A percentile compares a stretch with the other conserved stretches of the same genome.
Evolutionary conservation across 2,888 invertebrate species (phyloP).

Genomic region (Epinotia bilunana): DNA sequence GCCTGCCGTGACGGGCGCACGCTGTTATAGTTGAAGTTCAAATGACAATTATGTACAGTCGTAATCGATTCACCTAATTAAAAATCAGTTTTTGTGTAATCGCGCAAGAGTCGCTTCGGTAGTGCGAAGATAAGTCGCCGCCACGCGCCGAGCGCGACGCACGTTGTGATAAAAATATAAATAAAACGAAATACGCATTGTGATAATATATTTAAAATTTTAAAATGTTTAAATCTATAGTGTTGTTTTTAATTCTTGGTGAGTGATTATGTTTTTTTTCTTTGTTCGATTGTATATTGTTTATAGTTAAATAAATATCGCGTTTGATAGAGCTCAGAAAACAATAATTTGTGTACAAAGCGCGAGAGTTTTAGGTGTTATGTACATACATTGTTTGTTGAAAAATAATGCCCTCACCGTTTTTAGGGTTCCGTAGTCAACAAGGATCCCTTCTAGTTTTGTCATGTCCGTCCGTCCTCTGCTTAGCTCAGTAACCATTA

Average conservation of each 20-base stretch:
- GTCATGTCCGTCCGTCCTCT: too few relatives aligned
- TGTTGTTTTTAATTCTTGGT: conserved; percentile 10
- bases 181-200: conserved; percentile 4
- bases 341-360: too few relatives aligned
- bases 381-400: too few relatives aligned
- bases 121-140: conserved; percentile 10
- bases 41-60: not conserved
- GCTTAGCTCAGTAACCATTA: too few relatives aligned
- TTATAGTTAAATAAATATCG: not conserved
- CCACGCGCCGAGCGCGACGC: not conserved
- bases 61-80: conserved; percentile 12
- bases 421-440: too few relatives aligned
- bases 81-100: conserved; percentile 4
- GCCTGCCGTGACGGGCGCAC: conserved; percentile 6
- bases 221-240: conserved; percentile 7
- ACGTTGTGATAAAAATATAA: not conserved
- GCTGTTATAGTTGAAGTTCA: conserved; percentile 9
- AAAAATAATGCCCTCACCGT: too few relatives aligned
- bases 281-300: not conserved
- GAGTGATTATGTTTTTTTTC: not conserved
- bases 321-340: too few relatives aligned
- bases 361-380: too few relatives aligned
- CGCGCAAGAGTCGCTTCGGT: not conserved
- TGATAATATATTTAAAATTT: conserved; percentile 1
- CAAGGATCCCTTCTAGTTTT: too few relatives aligned